These are phyloP conservation scores for Dryocosmus kuriphilus DNA, from an alignment of 2,888 invertebrate species.

Conservation along the genomic window DNA sequence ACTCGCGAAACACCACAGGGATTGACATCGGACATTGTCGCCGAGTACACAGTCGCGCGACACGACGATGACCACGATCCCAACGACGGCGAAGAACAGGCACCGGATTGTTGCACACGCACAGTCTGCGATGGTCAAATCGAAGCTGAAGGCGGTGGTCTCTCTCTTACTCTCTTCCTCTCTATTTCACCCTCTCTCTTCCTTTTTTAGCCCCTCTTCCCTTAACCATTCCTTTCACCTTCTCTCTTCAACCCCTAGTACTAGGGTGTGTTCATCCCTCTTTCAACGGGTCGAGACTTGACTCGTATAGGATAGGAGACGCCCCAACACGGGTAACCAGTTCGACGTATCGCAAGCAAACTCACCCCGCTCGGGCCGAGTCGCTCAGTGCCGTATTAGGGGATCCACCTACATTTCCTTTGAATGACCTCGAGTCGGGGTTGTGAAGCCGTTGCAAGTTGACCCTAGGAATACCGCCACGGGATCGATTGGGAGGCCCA, in stretches of 20 bases:
- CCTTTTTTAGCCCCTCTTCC: not conserved
- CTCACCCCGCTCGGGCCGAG: conserved; percentile 69
- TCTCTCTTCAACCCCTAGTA: conserved; percentile 24
- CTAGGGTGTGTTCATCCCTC: conserved; percentile 49
- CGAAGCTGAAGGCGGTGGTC: conserved; percentile 49
- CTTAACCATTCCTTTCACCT: conserved; percentile 1
- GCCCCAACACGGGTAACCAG: conserved; percentile 74
- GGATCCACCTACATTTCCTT: conserved; percentile 35
- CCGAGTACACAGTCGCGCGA: conserved; percentile 46
- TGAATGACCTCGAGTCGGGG: conserved; percentile 2
- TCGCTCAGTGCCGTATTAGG: conserved; percentile 72
- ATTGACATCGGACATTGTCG: conserved; percentile 34
- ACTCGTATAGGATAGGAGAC: conserved; percentile 72
- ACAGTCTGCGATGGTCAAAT: conserved; percentile 40
- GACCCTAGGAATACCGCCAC: not conserved
- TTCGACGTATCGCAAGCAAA: conserved; percentile 74
- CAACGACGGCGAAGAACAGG: conserved; percentile 41
- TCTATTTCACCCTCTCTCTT: conserved; percentile 40
- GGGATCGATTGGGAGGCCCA: not conserved
- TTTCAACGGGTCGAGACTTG: conserved; percentile 65
- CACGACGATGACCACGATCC: conserved; percentile 44
- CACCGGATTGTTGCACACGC: conserved; percentile 36
- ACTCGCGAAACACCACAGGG: conserved; percentile 21
- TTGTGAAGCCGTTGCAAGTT: conserved; percentile 7
- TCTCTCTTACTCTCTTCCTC: conserved; percentile 46